Percentiles rank a stretch among this genome's conserved stretches.
Conservation (phyloP, 1,140 invertebrate species). For the Epicauta chinensis region DNA sequence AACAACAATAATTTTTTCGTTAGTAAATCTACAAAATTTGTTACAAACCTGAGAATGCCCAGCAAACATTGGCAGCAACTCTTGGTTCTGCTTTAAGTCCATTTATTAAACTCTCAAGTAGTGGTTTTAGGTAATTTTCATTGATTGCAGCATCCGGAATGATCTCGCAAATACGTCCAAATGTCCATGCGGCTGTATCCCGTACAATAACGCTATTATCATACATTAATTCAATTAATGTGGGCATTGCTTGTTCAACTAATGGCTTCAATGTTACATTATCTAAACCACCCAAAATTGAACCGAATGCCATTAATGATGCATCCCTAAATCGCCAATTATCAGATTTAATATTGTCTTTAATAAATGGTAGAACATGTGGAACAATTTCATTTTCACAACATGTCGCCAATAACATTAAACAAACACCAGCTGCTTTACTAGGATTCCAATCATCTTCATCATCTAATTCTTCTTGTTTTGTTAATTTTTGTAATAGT, state of each 20-base stretch:
- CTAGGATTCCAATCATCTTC: conserved; percentile 99
- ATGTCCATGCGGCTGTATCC: conserved; percentile 97
- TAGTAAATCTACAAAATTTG: too few species aligned
- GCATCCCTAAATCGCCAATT: conserved; percentile 97
- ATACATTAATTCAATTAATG: conserved; percentile 89
- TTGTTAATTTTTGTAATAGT: conserved; percentile 88
- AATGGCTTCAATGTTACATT: conserved; percentile 80
- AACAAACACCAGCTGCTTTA: conserved; percentile 98
- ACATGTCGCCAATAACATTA: conserved; percentile 95
- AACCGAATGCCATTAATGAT: conserved; percentile 97
- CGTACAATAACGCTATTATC: conserved; percentile 88
- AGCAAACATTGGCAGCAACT: conserved; percentile 98
- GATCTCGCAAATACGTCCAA: conserved; percentile 95
- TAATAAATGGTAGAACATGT: conserved; percentile 95
- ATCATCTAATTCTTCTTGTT: conserved; percentile 90
- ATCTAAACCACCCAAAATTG: conserved; percentile 92
- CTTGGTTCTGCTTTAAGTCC: conserved; percentile 88
- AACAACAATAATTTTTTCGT: background rate
- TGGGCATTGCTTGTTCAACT: conserved; percentile 94
- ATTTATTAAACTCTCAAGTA: conserved; percentile 84
- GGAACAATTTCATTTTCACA: conserved; percentile 97
- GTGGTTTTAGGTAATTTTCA: conserved; percentile 71
- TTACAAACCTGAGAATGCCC: conserved; percentile 88
- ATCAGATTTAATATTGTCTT: conserved; percentile 85
- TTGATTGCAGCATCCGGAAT: conserved; percentile 95